A percentile compares a stretch with the other conserved stretches of the same genome.
phyloP scores from a whole-genome alignment of 2,113 vertebrate genomes.

The Saccopteryx bilineata region DNA sequence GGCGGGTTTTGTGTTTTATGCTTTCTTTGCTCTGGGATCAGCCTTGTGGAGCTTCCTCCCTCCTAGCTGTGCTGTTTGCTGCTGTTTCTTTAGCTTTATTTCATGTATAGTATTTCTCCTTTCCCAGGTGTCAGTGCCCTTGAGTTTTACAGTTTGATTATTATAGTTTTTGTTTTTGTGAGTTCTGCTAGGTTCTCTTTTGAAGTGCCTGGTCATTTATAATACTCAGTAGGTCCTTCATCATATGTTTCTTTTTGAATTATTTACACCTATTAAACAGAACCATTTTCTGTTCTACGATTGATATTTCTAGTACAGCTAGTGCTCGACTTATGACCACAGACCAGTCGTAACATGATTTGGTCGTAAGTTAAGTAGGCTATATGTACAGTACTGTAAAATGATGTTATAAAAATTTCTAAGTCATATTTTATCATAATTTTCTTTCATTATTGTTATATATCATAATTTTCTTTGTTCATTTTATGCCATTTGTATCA shows the following conservation, averaged over 20 bases:
- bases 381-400: no score
- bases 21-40: background rate
- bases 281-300: background rate
- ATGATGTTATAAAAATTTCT: no score
- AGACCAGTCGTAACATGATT: no score
- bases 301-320: background rate
- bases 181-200: background rate
- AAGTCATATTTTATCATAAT: no score
- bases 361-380: no score
- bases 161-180: background rate
- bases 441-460: no score
- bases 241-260: background rate
- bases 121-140: background rate
- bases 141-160: background rate
- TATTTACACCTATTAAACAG: background rate
- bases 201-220: background rate
- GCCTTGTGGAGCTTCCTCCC: background rate
- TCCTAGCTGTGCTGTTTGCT: background rate
- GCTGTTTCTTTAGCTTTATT: background rate
- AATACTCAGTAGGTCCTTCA: constrained; percentile 1
- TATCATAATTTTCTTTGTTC: no score
- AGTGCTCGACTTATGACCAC: no score
- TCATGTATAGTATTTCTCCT: background rate
- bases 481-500: no score
- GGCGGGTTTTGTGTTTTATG: background rate